These are phyloP conservation scores for Tribolium madens DNA, from an alignment of 1,140 invertebrate genomes.

Conservation along the genomic window DNA sequence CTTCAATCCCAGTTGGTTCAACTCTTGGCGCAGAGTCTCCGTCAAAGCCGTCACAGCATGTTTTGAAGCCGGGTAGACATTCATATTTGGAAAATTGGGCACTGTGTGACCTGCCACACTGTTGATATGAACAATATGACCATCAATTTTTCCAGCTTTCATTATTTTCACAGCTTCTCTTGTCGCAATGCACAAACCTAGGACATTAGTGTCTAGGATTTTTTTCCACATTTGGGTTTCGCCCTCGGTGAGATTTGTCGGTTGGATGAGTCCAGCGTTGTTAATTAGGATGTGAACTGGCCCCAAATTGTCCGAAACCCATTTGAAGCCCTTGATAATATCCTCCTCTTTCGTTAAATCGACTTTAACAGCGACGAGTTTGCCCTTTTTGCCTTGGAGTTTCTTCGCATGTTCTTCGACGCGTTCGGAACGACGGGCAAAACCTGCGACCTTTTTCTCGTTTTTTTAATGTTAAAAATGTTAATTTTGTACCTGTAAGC, in stretches of 20 bases:
- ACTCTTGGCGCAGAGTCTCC: background rate
- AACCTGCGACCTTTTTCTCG: background rate
- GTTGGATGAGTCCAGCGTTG: background rate
- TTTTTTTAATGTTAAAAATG: background rate
- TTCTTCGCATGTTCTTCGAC: constrained; percentile 27
- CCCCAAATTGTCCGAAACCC: constrained; percentile 71
- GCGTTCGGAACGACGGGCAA: constrained; percentile 50
- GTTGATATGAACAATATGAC: constrained; percentile 44
- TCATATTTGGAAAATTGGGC: constrained; percentile 58
- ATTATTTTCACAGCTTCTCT: constrained; percentile 67
- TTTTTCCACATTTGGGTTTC: constrained; percentile 66
- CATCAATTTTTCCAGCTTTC: background rate
- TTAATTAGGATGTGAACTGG: constrained; percentile 69
- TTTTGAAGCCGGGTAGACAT: constrained; percentile 73
- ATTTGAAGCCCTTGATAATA: constrained; percentile 71
- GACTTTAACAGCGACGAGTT: constrained; percentile 54
- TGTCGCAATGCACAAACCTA: constrained; percentile 76
- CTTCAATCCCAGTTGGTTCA: background rate
- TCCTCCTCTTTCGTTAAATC: constrained; percentile 69
- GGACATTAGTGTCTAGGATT: constrained; percentile 76
- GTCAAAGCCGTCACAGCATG: constrained; percentile 67
- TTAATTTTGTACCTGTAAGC: background rate
- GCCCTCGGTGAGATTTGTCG: constrained; percentile 62
- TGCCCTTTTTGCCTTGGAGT: constrained; percentile 40
- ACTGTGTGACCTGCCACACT: constrained; percentile 53